phyloP scores from a whole-genome alignment of 2,888 invertebrate genomes.

The Acanthococcus lagerstroemiae region DNA sequence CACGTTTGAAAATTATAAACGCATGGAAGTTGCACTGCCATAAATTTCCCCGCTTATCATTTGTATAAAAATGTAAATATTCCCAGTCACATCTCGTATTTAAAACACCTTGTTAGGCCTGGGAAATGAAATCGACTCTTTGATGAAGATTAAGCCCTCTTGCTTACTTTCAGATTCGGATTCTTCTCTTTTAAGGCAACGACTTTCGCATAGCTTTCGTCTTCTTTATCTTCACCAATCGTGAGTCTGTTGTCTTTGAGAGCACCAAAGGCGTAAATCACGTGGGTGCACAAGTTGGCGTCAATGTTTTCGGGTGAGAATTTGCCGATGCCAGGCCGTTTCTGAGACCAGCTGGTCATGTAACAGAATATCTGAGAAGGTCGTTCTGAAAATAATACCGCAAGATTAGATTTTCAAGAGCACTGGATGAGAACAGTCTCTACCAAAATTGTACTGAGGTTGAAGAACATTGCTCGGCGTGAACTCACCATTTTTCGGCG shows the following conservation, averaged over 20 bases:
- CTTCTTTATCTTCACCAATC: constrained; percentile 67
- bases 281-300: constrained; percentile 80
- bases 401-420: constrained; percentile 7
- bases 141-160: no score
- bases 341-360: constrained; percentile 91
- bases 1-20: no score
- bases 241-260: constrained; percentile 73
- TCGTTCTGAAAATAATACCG: constrained; percentile 50
- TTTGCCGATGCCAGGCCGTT: constrained; percentile 76
- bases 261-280: constrained; percentile 90
- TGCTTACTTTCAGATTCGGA: constrained; percentile 67
- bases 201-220: constrained; percentile 69
- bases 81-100: no score
- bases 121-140: no score
- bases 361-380: constrained; percentile 87
- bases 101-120: no score
- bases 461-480: no score
- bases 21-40: no score
- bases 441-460: no score
- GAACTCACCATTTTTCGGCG: constrained; percentile 55
- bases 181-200: constrained; percentile 78
- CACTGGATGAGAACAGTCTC: background rate
- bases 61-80: no score
- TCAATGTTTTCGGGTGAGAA: constrained; percentile 85
- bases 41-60: no score